phyloP scores from a whole-genome alignment of 2,113 vertebrate species.

The Lutjanus erythropterus region DNA sequence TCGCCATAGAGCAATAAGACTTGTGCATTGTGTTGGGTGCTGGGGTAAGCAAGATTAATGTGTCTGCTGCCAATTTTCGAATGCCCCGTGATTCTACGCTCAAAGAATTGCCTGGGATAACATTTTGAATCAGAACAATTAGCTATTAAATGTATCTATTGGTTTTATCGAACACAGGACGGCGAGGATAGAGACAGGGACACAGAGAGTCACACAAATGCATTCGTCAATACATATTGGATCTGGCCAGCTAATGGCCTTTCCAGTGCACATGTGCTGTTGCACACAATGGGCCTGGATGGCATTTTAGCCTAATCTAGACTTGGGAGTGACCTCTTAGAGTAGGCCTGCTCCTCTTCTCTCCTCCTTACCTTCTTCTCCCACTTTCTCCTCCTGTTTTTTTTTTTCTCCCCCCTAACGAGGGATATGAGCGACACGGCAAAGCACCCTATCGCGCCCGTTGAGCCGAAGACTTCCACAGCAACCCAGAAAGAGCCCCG shows the following conservation, averaged over 20 bases:
- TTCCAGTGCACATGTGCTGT: constrained; percentile 38
- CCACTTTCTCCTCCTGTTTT: constrained; percentile 14
- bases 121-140: constrained; percentile 76
- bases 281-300: constrained; percentile 25
- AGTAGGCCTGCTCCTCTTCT: constrained; percentile 1
- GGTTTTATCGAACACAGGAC: constrained; percentile 63
- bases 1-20: constrained; percentile 59
- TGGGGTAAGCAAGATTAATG: constrained; percentile 78
- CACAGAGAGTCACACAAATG: constrained; percentile 65
- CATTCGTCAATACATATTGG: constrained; percentile 75
- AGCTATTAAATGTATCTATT: constrained; percentile 79
- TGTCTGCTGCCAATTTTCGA: constrained; percentile 67
- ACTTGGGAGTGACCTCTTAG: constrained; percentile 22
- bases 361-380: neutral
- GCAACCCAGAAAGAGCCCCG: constrained; percentile 77
- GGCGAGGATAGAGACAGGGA: constrained; percentile 58
- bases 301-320: constrained; percentile 62
- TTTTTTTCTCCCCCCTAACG: constrained; percentile 60
- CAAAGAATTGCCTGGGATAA: constrained; percentile 67
- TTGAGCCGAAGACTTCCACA: constrained; percentile 77
- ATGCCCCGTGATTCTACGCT: constrained; percentile 53
- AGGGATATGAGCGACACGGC: constrained; percentile 72
- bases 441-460: constrained; percentile 76
- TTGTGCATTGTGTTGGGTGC: constrained; percentile 48
- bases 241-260: constrained; percentile 72